phyloP scores from a whole-genome alignment of 2,797 vertebrate species.

The Cirrhinus mrigala region DNA sequence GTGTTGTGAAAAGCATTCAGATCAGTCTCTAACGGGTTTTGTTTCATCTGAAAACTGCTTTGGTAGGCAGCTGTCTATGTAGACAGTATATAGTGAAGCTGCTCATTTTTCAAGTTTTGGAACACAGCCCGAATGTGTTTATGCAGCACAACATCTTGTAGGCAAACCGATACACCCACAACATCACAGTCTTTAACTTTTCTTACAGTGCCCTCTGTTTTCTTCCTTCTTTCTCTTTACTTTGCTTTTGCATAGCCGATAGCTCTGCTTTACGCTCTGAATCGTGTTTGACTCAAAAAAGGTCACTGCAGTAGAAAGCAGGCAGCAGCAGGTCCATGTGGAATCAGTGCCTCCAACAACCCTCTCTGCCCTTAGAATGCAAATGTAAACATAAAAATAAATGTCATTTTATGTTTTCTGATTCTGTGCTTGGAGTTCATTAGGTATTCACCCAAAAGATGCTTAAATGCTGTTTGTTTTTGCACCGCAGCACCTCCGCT shows the following conservation, averaged over 20 bases:
- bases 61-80: neutral
- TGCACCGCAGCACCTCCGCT: constrained; percentile 59
- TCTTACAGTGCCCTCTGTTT: constrained; percentile 13
- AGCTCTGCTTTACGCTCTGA: constrained; percentile 12
- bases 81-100: neutral
- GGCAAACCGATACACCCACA: constrained; percentile 12
- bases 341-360: constrained; percentile 57
- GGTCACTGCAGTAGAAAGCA: constrained; percentile 28
- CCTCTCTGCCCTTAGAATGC: constrained; percentile 66
- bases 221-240: neutral
- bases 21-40: neutral
- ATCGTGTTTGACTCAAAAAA: constrained; percentile 33
- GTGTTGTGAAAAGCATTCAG: neutral
- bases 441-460: constrained; percentile 60
- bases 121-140: neutral
- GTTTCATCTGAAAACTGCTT: neutral
- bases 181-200: constrained; percentile 5
- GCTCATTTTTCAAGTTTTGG: constrained; percentile 6
- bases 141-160: neutral
- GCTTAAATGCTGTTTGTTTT: constrained; percentile 64
- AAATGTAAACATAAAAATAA: constrained; percentile 73
- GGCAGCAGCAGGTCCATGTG: constrained; percentile 37
- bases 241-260: constrained; percentile 12
- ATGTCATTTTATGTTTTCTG: constrained; percentile 61
- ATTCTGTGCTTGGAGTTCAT: constrained; percentile 59